Percentiles rank a stretch among this genome's conserved stretches.
phyloP scores from a whole-genome alignment of 2,113 vertebrate genomes.

The Callionymus lyra region DNA sequence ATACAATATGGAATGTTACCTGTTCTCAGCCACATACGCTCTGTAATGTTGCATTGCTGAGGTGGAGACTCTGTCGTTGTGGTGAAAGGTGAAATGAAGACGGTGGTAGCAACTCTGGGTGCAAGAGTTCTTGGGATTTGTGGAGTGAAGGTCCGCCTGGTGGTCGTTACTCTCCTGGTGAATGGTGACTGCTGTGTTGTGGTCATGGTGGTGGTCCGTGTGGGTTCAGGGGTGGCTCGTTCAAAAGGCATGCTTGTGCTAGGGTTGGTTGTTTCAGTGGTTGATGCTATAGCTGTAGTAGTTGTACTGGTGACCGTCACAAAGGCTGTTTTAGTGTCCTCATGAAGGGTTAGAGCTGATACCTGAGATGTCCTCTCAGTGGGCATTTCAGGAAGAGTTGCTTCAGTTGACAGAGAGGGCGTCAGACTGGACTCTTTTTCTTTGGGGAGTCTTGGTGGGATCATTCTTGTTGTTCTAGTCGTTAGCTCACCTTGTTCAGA shows the following conservation, averaged over 20 bases:
- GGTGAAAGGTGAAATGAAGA: conserved; percentile 59
- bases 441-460: conserved; percentile 43
- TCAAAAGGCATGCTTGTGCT: conserved; percentile 9
- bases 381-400: conserved; percentile 21
- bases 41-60: conserved; percentile 83
- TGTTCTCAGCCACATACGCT: conserved; percentile 84
- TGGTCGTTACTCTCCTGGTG: conserved; percentile 60
- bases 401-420: conserved; percentile 39
- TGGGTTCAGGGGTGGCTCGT: conserved; percentile 41
- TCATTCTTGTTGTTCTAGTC: conserved; percentile 59
- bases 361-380: conserved; percentile 53
- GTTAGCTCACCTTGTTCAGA: conserved; percentile 47
- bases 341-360: conserved; percentile 50
- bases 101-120: conserved; percentile 50
- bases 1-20: conserved; percentile 58
- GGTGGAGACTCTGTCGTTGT: conserved; percentile 70
- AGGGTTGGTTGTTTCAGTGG: conserved; percentile 33
- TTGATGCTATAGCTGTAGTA: conserved; percentile 43
- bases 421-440: conserved; percentile 61
- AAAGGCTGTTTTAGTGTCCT: conserved; percentile 43
- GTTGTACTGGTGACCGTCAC: conserved; percentile 60
- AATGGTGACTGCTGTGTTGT: conserved; percentile 56
- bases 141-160: conserved; percentile 53
- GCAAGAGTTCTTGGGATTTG: conserved; percentile 64
- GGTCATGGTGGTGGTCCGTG: conserved; percentile 49